phyloP scores from a whole-genome alignment of 2,888 invertebrate species.

The Polia nebulosa region DNA sequence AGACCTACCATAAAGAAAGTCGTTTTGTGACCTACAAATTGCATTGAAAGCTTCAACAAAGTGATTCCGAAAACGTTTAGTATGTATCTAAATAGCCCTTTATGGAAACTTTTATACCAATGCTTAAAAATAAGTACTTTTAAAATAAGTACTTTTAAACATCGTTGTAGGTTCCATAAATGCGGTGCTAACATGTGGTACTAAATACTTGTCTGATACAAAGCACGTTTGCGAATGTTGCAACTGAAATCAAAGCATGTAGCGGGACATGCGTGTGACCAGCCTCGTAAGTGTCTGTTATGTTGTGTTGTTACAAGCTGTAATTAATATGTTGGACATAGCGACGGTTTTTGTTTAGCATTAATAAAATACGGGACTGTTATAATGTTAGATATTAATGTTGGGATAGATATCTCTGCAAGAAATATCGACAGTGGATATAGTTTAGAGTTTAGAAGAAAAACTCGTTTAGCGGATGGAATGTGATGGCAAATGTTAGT shows the following conservation, averaged over 20 bases:
- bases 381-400: no score
- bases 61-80: not conserved
- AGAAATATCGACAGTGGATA: no score
- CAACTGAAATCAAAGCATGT: slow-evolving; percentile 31
- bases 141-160: not conserved
- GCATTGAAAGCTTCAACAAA: not conserved
- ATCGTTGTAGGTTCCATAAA: not conserved
- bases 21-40: not conserved
- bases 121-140: not conserved
- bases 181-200: no score
- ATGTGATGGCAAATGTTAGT: no score
- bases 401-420: no score
- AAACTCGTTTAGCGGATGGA: no score
- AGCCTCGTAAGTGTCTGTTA: slow-evolving; percentile 7
- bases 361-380: no score
- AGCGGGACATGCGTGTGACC: slow-evolving; percentile 13
- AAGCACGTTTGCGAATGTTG: slow-evolving; percentile 18
- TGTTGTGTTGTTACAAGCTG: no score
- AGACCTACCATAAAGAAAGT: not conserved
- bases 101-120: no score
- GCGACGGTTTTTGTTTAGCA: no score
- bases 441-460: no score
- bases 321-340: no score
- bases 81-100: not conserved
- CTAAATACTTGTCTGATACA: not conserved